Base-by-base conservation (phyloP, 2,113 vertebrate genomes). In the Nansenia antarctica region DNA sequence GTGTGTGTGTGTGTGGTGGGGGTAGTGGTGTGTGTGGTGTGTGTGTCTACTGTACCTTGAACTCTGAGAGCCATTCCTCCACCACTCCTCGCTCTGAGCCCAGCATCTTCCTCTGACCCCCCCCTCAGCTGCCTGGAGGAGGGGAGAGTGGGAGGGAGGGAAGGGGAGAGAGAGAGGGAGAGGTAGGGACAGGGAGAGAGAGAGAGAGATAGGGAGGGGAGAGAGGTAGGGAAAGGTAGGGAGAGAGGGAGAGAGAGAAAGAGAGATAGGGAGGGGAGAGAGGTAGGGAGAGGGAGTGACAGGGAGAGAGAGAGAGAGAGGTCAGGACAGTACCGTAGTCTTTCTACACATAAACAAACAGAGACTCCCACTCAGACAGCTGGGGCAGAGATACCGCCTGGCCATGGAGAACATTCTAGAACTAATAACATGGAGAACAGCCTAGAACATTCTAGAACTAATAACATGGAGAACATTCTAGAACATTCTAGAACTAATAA, bases 31-130 rank as follows among this genome's bases (percentile, higher is more conserved):
- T n/a, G n/a, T n/a, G n/a, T n/a, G 7, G 11, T 9, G 24, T 6
- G 47, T 3, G 24, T 1, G 52, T 49, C n/a, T 15, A n/a, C 65
- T 93, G n/a, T 89, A 99, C 97, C 96, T 99, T 98, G 94, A 97
- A 99, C 94, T 99, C 96, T 75, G 95, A 98, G 79, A 99, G 92
- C 97, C 97, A 99, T 94, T 99, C 97, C 93, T 99, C 96, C 45
- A 99, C 96, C 12, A 98, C 94, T 63, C 93, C 86, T 74, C 94
- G 92, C 90, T 98, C 94, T 79, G 95, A 93, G 85, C 93, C 93
- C 93, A 96, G 93, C 95, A 97, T 97, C 91, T 96, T 98, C 90
- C 86, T 83, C 79, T 89, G 80, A 85, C 81, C 85, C 81, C 81
- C 68, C 86, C 62, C 78, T 88, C 68, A 85, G 85, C 88, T 86